A percentile compares a stretch with the other conserved stretches of the same genome.
Conservation (phyloP, 2,113 vertebrate species). For the Myrmecobius fasciatus region DNA sequence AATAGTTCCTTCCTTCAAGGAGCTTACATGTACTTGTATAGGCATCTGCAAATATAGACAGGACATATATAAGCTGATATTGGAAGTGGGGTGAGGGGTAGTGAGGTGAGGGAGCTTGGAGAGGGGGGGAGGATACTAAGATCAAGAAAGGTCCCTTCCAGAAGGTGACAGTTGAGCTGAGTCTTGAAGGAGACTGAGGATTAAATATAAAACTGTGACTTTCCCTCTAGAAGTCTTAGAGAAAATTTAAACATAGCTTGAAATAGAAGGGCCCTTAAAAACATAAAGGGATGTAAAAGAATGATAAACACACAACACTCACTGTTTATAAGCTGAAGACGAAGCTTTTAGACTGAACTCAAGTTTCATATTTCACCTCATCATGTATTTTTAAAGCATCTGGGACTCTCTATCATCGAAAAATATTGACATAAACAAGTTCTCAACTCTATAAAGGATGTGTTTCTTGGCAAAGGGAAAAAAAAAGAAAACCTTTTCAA, state of each 20-base stretch:
- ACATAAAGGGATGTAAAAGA: background rate
- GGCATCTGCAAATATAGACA: background rate
- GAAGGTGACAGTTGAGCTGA: background rate
- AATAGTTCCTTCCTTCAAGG: background rate
- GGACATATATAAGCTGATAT: background rate
- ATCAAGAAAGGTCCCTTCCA: background rate
- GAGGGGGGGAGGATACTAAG: background rate
- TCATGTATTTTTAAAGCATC: background rate
- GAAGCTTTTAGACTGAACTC: background rate
- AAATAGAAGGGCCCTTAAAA: background rate
- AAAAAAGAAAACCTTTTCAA: background rate
- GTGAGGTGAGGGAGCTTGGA: background rate
- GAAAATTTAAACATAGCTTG: background rate
- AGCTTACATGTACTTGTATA: background rate
- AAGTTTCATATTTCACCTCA: background rate
- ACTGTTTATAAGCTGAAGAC: background rate
- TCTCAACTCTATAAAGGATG: conserved; percentile 5
- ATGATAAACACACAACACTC: background rate
- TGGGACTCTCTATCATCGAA: background rate
- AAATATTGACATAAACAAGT: conserved; percentile 7
- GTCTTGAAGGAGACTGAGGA: background rate
- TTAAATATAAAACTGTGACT: background rate
- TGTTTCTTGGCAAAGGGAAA: conserved; percentile 10
- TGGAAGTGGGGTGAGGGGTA: background rate
- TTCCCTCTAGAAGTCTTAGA: background rate